Conservation (phyloP, 2,888 invertebrate species). For the Pandemis cinnamomeana region DNA sequence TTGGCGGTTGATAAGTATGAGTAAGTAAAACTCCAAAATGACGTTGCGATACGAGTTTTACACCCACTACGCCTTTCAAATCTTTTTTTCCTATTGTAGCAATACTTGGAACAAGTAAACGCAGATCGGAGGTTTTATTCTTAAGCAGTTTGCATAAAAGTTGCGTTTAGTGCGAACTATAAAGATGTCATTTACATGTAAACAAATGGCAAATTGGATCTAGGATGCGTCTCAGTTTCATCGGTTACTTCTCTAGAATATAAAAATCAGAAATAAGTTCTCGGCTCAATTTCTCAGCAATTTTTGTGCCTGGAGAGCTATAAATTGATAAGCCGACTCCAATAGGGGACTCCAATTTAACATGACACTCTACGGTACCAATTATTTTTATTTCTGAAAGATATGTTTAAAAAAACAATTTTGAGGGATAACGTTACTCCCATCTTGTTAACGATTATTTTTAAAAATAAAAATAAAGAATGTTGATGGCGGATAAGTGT, state of each 20-base stretch:
- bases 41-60: no score
- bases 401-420: conserved; percentile 17
- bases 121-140: no score
- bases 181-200: no score
- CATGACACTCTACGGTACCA: conserved; percentile 27
- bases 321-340: conserved; percentile 39
- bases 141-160: no score
- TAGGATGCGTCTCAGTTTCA: background rate
- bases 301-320: conserved; percentile 22
- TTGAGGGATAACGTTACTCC: background rate
- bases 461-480: no score
- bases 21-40: no score
- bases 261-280: conserved; percentile 5
- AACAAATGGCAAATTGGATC: background rate
- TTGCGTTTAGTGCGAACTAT: no score
- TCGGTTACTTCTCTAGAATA: background rate
- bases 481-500: no score
- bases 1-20: no score
- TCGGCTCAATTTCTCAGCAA: conserved; percentile 6
- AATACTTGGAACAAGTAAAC: no score
- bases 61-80: no score
- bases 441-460: background rate
- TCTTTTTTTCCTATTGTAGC: no score
- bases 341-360: conserved; percentile 31
- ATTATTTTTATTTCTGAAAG: conserved; percentile 35